These are phyloP conservation scores for Halcyon chelicuti DNA, from an alignment of 2,797 vertebrate genomes.

Conservation along the genomic window DNA sequence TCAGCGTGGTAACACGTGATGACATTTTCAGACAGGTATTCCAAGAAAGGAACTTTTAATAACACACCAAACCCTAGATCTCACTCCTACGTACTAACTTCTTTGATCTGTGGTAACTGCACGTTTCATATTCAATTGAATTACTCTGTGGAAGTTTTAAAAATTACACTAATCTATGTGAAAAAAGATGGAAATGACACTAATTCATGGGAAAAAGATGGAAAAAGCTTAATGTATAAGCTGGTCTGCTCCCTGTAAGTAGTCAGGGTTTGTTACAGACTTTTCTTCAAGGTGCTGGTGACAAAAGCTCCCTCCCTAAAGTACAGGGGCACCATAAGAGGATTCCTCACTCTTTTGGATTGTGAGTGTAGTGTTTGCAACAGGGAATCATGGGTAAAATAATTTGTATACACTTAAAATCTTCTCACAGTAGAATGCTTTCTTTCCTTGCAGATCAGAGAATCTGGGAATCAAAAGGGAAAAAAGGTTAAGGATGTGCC, in stretches of 20 bases:
- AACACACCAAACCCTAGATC: not conserved
- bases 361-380: not conserved
- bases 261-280: not conserved
- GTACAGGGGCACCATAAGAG: not conserved
- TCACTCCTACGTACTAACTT: not conserved
- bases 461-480: constrained; percentile 55
- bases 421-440: not conserved
- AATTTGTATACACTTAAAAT: not conserved
- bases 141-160: not conserved
- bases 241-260: not conserved
- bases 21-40: constrained; percentile 84
- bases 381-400: not conserved
- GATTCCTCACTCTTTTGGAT: not conserved
- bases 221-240: not conserved
- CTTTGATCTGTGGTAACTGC: not conserved
- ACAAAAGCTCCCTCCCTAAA: not conserved
- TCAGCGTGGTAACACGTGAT: constrained; percentile 82
- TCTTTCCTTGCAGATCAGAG: constrained; percentile 74
- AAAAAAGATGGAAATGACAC: not conserved
- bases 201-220: not conserved
- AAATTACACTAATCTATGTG: not conserved
- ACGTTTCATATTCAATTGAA: not conserved
- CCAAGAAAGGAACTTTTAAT: not conserved
- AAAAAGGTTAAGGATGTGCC: constrained; percentile 69
- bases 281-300: not conserved